These are phyloP conservation scores for Crocidura indochinensis DNA, from an alignment of 2,797 vertebrate genomes.

Conservation along the genomic window DNA sequence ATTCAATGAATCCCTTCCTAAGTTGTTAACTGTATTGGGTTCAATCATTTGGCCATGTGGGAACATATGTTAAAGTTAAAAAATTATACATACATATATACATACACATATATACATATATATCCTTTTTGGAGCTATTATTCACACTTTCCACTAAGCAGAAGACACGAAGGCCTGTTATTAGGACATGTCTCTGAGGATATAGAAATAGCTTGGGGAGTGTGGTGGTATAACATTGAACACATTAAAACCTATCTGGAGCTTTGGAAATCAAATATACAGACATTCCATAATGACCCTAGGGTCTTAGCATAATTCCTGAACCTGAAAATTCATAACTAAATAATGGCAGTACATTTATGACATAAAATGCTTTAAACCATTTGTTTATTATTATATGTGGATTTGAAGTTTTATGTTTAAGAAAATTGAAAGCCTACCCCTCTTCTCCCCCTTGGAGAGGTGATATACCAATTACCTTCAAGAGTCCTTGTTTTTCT, in stretches of 20 bases:
- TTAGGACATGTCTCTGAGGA: constrained; percentile 78
- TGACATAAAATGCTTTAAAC: constrained; percentile 81
- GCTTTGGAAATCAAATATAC: constrained; percentile 84
- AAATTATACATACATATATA: background rate
- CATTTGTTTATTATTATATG: constrained; percentile 86
- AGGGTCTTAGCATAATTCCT: constrained; percentile 80
- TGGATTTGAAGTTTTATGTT: constrained; percentile 83
- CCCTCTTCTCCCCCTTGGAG: constrained; percentile 40
- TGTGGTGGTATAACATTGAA: constrained; percentile 64
- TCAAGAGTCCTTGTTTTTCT: constrained; percentile 73
- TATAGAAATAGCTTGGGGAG: constrained; percentile 73
- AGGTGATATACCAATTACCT: constrained; percentile 71
- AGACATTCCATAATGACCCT: constrained; percentile 84
- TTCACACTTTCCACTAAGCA: constrained; percentile 82
- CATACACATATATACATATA: background rate
- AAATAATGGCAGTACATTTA: constrained; percentile 84
- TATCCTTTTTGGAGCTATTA: constrained; percentile 71
- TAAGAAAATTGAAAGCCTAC: constrained; percentile 81
- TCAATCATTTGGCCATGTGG: constrained; percentile 70
- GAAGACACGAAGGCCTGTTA: constrained; percentile 75
- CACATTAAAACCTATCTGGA: constrained; percentile 78
- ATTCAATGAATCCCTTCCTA: constrained; percentile 82
- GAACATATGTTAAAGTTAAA: constrained; percentile 72
- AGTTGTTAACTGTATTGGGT: constrained; percentile 76
- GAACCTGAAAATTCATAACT: constrained; percentile 86